A percentile compares a stretch with the other conserved stretches of the same genome.
Conservation (phyloP, 2,888 invertebrate species). For the Syritta pipiens region DNA sequence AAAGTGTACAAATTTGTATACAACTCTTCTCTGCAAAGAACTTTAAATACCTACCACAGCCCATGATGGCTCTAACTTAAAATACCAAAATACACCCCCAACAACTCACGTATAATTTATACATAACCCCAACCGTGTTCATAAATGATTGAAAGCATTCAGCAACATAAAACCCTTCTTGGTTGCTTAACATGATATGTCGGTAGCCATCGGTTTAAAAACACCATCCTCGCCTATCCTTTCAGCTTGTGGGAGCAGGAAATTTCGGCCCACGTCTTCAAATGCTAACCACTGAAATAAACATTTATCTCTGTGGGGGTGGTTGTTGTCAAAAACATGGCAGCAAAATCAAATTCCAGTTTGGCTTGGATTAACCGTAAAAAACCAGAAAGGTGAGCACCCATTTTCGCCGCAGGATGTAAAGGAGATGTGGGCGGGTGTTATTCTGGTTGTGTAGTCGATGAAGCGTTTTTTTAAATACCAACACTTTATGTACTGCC, state of each 20-base stretch:
- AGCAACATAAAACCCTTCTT: slow-evolving; percentile 30
- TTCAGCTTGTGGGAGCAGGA: not conserved
- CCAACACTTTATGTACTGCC: slow-evolving; percentile 8
- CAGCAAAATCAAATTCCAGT: slow-evolving; percentile 57
- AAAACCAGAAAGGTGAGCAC: slow-evolving; percentile 38
- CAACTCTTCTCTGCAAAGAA: slow-evolving; percentile 6
- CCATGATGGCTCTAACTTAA: slow-evolving; percentile 7
- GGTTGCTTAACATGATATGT: slow-evolving; percentile 25
- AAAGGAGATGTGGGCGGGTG: slow-evolving; percentile 33
- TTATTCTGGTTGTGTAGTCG: slow-evolving; percentile 17
- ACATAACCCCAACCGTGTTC: slow-evolving; percentile 31
- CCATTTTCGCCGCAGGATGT: slow-evolving; percentile 51
- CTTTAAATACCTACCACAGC: not conserved
- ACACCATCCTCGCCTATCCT: slow-evolving; percentile 12
- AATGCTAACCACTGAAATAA: slow-evolving; percentile 55
- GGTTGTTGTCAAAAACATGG: slow-evolving; percentile 66
- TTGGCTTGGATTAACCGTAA: slow-evolving; percentile 35
- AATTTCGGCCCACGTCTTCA: slow-evolving; percentile 29
- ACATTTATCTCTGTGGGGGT: slow-evolving; percentile 44
- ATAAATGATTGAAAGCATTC: slow-evolving; percentile 56
- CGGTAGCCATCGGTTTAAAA: slow-evolving; percentile 24
- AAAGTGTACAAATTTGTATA: no score
- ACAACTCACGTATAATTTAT: slow-evolving; percentile 59
- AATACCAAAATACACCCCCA: slow-evolving; percentile 24
- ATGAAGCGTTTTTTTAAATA: slow-evolving; percentile 23